A percentile compares a stretch with the other conserved stretches of the same genome.
Evolutionary conservation across 2,797 vertebrate species (phyloP).

Genomic region (Xiphorhynchus erythropygius): DNA sequence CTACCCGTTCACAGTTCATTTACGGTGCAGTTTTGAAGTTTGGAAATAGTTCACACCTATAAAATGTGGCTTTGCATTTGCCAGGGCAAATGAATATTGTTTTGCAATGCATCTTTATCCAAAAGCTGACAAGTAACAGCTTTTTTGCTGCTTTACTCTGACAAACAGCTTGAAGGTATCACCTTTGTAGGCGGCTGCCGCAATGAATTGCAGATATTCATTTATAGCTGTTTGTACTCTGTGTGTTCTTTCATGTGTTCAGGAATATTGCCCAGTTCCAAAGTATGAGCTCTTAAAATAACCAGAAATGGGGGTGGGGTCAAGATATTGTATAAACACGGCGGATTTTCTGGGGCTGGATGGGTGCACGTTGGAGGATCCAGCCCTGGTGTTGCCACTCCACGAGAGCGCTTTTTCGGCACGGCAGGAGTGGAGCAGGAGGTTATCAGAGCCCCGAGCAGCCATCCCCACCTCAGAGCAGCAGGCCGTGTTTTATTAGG

Average conservation of each 20-base stretch:
- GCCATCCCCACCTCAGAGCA: slow-evolving; percentile 64
- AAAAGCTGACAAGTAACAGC: slow-evolving; percentile 70
- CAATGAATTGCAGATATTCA: slow-evolving; percentile 66
- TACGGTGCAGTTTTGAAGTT: slow-evolving; percentile 52
- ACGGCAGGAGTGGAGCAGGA: slow-evolving; percentile 39
- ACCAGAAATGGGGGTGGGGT: slow-evolving; percentile 66
- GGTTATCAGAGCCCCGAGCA: slow-evolving; percentile 59
- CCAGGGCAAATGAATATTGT: slow-evolving; percentile 63
- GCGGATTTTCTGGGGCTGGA: neutral
- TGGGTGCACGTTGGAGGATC: neutral
- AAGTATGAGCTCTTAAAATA: slow-evolving; percentile 78
- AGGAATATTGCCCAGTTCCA: slow-evolving; percentile 75
- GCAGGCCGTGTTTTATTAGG: slow-evolving; percentile 83
- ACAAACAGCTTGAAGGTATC: slow-evolving; percentile 77
- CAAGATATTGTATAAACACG: slow-evolving; percentile 62
- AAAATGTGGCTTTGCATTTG: slow-evolving; percentile 65
- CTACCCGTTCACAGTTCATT: slow-evolving; percentile 45
- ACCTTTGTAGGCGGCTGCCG: slow-evolving; percentile 69
- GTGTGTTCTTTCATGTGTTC: slow-evolving; percentile 71
- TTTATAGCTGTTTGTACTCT: slow-evolving; percentile 65
- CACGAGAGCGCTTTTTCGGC: slow-evolving; percentile 36
- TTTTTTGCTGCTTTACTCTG: slow-evolving; percentile 59
- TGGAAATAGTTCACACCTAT: slow-evolving; percentile 78
- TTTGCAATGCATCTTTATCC: slow-evolving; percentile 62
- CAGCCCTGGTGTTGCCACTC: neutral